Percentiles rank a stretch among this genome's conserved stretches.
phyloP scores from a whole-genome alignment of 1,140 invertebrate genomes.

The Brachionus rubens region DNA sequence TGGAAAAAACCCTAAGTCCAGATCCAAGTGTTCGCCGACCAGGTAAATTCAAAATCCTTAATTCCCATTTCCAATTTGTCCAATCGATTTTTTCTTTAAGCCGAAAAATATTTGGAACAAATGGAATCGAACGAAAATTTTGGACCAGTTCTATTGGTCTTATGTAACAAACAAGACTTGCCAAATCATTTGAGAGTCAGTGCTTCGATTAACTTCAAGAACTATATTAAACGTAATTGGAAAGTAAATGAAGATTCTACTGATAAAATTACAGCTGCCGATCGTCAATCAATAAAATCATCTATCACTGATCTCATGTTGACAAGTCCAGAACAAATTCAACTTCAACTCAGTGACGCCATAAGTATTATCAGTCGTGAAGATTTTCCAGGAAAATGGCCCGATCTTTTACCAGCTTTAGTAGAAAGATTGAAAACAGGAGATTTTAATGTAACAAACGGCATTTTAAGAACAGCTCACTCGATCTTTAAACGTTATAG shows the following conservation, averaged over 20 bases:
- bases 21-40: conserved; percentile 70
- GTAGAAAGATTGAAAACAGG: conserved; percentile 68
- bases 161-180: conserved; percentile 74
- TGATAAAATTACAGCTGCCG: conserved; percentile 75
- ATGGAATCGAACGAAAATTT: conserved; percentile 87
- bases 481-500: conserved; percentile 92
- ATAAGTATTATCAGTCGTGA: conserved; percentile 88
- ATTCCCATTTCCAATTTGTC: not conserved
- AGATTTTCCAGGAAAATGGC: conserved; percentile 93
- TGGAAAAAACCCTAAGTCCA: conserved; percentile 82
- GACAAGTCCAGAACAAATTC: conserved; percentile 79
- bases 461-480: conserved; percentile 86
- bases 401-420: conserved; percentile 80
- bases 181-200: conserved; percentile 76
- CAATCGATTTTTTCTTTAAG: conserved; percentile 53
- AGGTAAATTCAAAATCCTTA: conserved; percentile 32
- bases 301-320: conserved; percentile 88
- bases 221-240: conserved; percentile 94
- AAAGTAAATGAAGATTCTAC: conserved; percentile 69
- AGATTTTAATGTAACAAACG: conserved; percentile 91
- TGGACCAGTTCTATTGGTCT: conserved; percentile 73
- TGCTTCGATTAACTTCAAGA: conserved; percentile 89
- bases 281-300: conserved; percentile 75
- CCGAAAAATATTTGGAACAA: conserved; percentile 85
- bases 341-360: conserved; percentile 90